phyloP scores from a whole-genome alignment of 2,113 vertebrate species.

The Diadophis punctatus region DNA sequence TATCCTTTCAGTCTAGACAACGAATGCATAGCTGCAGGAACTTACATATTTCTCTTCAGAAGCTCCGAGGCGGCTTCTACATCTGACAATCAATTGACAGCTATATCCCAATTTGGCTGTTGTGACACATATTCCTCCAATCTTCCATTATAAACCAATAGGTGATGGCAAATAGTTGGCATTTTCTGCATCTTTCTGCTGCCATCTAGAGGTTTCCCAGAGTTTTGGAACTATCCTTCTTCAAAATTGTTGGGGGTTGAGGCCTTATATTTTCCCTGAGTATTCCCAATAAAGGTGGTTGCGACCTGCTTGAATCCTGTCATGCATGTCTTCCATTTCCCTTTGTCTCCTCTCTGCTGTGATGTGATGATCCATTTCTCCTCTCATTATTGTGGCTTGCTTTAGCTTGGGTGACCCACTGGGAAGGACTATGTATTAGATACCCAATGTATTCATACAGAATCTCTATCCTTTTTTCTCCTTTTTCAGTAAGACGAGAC shows the following conservation, averaged over 20 bases:
- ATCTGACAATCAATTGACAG: neutral
- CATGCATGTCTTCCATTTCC: neutral
- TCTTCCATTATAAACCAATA: neutral
- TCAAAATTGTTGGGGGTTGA: neutral
- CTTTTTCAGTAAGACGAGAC: slow-evolving; percentile 49
- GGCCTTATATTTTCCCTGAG: neutral
- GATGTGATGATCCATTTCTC: slow-evolving; percentile 34
- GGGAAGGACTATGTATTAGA: neutral
- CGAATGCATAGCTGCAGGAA: too few species aligned
- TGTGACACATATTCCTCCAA: neutral
- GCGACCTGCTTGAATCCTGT: neutral
- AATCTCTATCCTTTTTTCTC: neutral
- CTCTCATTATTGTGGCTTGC: slow-evolving; percentile 21
- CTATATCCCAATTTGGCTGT: neutral
- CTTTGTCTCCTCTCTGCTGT: neutral
- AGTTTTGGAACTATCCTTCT: neutral
- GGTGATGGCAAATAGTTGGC: neutral
- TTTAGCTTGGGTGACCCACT: slow-evolving; percentile 37
- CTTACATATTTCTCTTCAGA: neutral
- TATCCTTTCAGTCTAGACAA: neutral
- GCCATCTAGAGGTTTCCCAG: neutral
- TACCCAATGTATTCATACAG: slow-evolving; percentile 10
- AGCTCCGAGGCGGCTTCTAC: neutral
- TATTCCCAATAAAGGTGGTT: neutral
- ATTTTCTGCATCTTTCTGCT: neutral